phyloP scores from a whole-genome alignment of 2,888 invertebrate species.

The Pteria penguin region DNA sequence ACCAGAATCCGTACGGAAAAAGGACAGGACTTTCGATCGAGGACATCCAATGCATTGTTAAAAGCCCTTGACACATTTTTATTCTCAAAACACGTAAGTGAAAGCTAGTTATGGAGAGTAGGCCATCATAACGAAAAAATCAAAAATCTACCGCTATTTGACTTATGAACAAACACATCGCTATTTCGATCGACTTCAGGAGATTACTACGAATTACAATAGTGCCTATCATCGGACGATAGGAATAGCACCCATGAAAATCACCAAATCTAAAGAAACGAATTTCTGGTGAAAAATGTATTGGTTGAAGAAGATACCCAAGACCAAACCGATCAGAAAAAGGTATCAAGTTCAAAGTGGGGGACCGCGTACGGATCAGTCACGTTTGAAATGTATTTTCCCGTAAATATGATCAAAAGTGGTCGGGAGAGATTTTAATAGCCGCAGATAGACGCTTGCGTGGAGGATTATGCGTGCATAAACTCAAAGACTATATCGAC shows the following conservation, averaged over 20 bases:
- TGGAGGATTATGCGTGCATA: too few species aligned
- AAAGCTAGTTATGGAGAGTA: too few species aligned
- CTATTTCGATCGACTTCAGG: slow-evolving; percentile 25
- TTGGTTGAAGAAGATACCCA: background rate
- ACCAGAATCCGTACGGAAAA: slow-evolving; percentile 19
- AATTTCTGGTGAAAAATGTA: too few species aligned
- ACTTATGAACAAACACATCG: too few species aligned
- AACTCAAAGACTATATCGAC: slow-evolving; percentile 34
- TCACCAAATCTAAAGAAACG: too few species aligned
- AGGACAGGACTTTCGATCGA: slow-evolving; percentile 46
- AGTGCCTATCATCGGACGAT: too few species aligned
- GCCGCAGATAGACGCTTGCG: too few species aligned
- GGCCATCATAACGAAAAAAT: slow-evolving; percentile 47
- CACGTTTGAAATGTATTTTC: slow-evolving; percentile 39
- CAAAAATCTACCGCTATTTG: too few species aligned
- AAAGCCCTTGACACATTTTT: slow-evolving; percentile 34
- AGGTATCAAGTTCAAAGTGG: slow-evolving; percentile 43
- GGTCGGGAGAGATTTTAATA: too few species aligned
- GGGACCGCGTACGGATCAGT: slow-evolving; percentile 41
- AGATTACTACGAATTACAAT: slow-evolving; percentile 41
- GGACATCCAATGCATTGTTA: slow-evolving; percentile 26
- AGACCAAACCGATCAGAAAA: background rate
- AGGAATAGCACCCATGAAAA: too few species aligned
- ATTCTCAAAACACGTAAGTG: slow-evolving; percentile 39
- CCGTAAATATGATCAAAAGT: slow-evolving; percentile 44